phyloP scores from a whole-genome alignment of 2,888 invertebrate genomes.

The Yponomeuta evonymella region DNA sequence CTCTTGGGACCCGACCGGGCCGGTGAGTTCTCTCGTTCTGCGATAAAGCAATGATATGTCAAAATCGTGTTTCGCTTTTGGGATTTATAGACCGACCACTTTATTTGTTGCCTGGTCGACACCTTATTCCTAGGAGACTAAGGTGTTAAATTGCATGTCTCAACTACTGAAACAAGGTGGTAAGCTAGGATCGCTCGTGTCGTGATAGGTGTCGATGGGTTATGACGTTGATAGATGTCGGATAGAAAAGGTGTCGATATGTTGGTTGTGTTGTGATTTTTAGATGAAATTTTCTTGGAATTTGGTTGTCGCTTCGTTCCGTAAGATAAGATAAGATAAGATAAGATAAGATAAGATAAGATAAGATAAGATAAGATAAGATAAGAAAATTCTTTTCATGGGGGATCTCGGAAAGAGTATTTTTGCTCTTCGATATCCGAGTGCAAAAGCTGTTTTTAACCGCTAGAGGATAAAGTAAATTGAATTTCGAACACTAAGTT shows the following conservation, averaged over 20 bases:
- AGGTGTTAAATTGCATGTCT: not conserved
- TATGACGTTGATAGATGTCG: slow-evolving; percentile 63
- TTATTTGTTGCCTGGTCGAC: not conserved
- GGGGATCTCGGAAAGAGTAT: no score
- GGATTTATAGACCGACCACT: slow-evolving; percentile 41
- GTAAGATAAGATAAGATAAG: not conserved
- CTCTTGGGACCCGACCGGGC: slow-evolving; percentile 26
- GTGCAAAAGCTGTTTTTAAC: no score
- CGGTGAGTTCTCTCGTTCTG: slow-evolving; percentile 56
- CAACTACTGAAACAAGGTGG: not conserved
- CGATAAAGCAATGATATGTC: slow-evolving; percentile 70
- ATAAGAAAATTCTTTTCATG: no score
- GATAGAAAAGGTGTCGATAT: slow-evolving; percentile 28
- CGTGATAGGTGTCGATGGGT: slow-evolving; percentile 28
- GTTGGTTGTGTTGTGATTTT: slow-evolving; percentile 7
- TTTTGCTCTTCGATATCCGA: no score
- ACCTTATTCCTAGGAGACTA: not conserved
- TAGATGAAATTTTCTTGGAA: not conserved
- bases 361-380: no score
- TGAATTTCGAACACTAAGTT: no score
- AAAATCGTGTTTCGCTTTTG: slow-evolving; percentile 68
- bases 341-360: no score
- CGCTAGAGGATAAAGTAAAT: no score
- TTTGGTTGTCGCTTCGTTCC: not conserved
- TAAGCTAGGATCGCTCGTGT: not conserved